These are phyloP conservation scores for Castor canadensis DNA, from an alignment of 2,113 vertebrate genomes.

Conservation along the genomic window DNA sequence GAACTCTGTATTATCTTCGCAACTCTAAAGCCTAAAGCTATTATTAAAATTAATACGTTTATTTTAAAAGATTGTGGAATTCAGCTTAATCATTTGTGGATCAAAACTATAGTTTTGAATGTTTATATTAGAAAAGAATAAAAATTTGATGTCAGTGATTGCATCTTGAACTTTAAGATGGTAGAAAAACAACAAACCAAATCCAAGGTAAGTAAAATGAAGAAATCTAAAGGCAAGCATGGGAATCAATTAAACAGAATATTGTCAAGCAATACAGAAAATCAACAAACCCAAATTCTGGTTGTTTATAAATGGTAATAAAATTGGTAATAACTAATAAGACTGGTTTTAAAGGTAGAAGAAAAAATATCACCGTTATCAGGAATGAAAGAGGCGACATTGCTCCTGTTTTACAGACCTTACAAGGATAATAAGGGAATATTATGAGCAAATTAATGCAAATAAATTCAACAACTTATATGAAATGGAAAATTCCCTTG, in stretches of 20 bases:
- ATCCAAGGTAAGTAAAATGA: not conserved
- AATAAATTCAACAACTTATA: slow-evolving; percentile 66
- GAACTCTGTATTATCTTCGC: no score
- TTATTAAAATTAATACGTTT: not conserved
- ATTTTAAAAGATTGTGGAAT: not conserved
- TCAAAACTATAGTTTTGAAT: not conserved
- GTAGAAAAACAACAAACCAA: not conserved
- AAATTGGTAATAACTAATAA: not conserved
- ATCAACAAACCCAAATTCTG: not conserved
- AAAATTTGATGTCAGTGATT: not conserved
- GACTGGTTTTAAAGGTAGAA: not conserved
- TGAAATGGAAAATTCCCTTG: slow-evolving; percentile 65
- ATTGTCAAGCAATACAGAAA: not conserved
- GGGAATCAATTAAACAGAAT: not conserved
- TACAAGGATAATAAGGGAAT: slow-evolving; percentile 28
- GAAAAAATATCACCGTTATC: not conserved
- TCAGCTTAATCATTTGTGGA: not conserved
- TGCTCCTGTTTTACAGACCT: not conserved
- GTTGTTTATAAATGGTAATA: not conserved
- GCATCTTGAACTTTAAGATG: not conserved
- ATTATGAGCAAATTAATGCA: slow-evolving; percentile 66
- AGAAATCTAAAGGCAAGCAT: not conserved
- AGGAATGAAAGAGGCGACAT: not conserved
- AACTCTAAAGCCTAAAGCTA: not conserved
- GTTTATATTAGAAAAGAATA: not conserved